Conservation (phyloP, 1,140 invertebrate genomes). For the Zaprionus lachaisei region DNA sequence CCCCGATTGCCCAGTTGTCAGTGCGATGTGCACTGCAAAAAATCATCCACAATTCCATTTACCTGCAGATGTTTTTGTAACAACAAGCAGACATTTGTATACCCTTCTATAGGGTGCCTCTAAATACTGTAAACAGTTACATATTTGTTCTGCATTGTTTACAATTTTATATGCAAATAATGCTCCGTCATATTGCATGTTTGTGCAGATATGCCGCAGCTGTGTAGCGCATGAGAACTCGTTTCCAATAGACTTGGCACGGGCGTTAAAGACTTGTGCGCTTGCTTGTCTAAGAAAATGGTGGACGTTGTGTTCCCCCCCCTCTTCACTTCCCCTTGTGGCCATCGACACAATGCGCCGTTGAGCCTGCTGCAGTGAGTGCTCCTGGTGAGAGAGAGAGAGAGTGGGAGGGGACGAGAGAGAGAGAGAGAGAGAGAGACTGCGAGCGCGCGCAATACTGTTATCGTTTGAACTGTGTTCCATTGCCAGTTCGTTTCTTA, state of each 20-base stretch:
- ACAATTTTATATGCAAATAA: no score
- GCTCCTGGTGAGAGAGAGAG: not conserved
- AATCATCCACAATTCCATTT: no score
- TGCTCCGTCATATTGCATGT: not conserved
- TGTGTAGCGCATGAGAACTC: slow-evolving; percentile 49
- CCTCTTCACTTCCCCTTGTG: no score
- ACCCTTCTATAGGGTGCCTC: not conserved
- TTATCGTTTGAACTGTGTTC: slow-evolving; percentile 65
- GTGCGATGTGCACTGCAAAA: no score
- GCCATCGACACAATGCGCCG: slow-evolving; percentile 42
- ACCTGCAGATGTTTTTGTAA: no score
- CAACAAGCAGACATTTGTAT: not conserved
- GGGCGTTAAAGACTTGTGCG: slow-evolving; percentile 77
- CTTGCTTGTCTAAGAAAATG: slow-evolving; percentile 73
- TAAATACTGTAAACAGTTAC: no score
- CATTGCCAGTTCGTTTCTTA: slow-evolving; percentile 69
- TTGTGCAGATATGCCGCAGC: not conserved
- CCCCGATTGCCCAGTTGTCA: not conserved
- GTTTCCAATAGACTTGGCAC: slow-evolving; percentile 77
- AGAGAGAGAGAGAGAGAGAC: not conserved
- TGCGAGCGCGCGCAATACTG: slow-evolving; percentile 29
- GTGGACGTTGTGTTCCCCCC: not conserved
- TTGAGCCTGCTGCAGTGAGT: slow-evolving; percentile 53
- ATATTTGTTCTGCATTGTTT: no score
- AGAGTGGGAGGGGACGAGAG: not conserved